phyloP scores from a whole-genome alignment of 2,888 invertebrate genomes.

The Athalia circularis region DNA sequence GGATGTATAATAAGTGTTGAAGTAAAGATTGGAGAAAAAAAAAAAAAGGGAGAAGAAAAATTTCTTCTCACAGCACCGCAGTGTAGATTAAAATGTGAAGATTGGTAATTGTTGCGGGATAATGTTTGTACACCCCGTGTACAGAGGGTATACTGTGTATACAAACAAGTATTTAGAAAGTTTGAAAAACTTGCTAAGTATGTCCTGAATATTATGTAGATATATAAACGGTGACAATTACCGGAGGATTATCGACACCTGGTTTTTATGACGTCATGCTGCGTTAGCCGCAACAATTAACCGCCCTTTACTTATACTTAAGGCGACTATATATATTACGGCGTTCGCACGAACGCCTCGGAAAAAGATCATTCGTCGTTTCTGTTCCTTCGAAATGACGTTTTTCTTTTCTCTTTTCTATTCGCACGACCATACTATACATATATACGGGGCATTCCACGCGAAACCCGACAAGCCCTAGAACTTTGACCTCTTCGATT shows the following conservation, averaged over 20 bases:
- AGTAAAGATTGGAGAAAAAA: no score
- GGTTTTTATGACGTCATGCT: conserved; percentile 66
- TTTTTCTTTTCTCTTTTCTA: neutral
- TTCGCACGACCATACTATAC: conserved; percentile 9
- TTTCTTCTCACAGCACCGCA: no score
- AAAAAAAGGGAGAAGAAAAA: no score
- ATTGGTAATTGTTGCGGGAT: neutral
- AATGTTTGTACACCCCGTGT: neutral
- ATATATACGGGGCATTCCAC: no score
- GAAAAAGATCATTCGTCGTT: no score
- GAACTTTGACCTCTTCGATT: no score
- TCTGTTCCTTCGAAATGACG: no score
- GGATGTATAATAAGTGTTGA: no score
- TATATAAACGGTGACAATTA: conserved; percentile 68
- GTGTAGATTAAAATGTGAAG: no score
- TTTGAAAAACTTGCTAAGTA: conserved; percentile 62
- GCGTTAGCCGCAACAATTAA: conserved; percentile 40
- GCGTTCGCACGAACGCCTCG: no score
- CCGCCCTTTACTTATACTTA: neutral
- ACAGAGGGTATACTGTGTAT: conserved; percentile 56
- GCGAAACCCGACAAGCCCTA: no score
- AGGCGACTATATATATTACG: neutral
- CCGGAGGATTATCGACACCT: conserved; percentile 72
- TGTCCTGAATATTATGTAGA: no score
- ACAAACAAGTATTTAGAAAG: conserved; percentile 71